phyloP scores from a whole-genome alignment of 2,888 invertebrate species.

The Seladonia tumulorum region DNA sequence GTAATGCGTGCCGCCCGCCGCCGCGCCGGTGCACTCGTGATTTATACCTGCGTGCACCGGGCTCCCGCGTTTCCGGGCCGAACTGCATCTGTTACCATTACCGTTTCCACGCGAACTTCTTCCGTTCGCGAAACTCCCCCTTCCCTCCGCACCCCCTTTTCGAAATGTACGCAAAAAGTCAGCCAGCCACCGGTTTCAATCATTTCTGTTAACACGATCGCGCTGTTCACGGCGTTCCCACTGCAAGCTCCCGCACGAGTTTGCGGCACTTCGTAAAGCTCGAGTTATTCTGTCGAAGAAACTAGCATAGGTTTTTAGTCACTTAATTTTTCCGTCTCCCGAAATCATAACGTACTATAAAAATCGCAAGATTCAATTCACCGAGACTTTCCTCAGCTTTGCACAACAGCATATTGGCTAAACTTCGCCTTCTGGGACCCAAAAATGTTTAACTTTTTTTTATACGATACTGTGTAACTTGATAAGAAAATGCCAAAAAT shows the following conservation, averaged over 20 bases:
- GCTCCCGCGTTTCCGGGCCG: conserved; percentile 52
- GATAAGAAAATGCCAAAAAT: too few relatives aligned
- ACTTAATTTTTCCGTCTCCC: background rate
- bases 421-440: too few relatives aligned
- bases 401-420: too few relatives aligned
- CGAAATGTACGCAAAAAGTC: background rate
- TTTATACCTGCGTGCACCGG: conserved; percentile 51
- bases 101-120: conserved; percentile 31
- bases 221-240: background rate
- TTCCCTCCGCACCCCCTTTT: background rate
- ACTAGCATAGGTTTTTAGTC: background rate
- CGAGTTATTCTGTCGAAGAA: background rate
- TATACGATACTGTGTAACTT: too few relatives aligned
- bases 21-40: conserved; percentile 49
- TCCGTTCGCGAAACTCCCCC: background rate
- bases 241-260: background rate
- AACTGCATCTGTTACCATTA: conserved; percentile 50
- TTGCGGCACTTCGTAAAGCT: background rate
- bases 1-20: conserved; percentile 44
- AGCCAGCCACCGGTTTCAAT: background rate
- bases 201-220: background rate
- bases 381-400: too few relatives aligned
- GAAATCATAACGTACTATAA: background rate
- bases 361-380: background rate
- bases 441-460: too few relatives aligned